Evolutionary conservation across 2,797 vertebrate species (phyloP).

Genomic region (Falco concolor): DNA sequence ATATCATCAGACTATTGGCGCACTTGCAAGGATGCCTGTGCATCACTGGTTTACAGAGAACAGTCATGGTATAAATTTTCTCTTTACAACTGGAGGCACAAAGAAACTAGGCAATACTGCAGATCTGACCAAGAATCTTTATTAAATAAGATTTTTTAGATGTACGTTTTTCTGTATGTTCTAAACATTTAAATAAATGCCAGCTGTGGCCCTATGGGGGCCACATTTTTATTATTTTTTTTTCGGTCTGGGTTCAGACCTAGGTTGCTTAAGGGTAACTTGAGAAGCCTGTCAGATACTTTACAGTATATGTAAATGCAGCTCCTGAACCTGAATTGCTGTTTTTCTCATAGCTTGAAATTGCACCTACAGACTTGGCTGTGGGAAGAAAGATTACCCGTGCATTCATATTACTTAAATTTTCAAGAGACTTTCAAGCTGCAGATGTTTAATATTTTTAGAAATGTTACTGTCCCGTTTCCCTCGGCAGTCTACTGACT

Average conservation of each 20-base stretch:
- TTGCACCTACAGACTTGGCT: not conserved
- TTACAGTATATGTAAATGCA: not conserved
- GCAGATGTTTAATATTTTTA: not conserved
- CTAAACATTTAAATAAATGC: not conserved
- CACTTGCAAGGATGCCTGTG: not conserved
- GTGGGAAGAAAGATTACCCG: not conserved
- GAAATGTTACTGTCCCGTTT: not conserved
- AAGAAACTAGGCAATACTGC: not conserved
- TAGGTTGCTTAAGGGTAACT: not conserved
- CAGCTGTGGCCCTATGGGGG: not conserved
- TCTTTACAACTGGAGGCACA: not conserved
- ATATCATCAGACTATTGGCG: too few relatives aligned
- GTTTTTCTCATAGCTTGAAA: not conserved
- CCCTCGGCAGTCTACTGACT: not conserved
- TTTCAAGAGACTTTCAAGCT: not conserved
- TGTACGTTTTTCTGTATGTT: not conserved
- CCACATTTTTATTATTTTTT: not conserved
- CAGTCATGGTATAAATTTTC: not conserved
- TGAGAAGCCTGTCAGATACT: not conserved
- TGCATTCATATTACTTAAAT: fast-evolving
- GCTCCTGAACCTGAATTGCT: not conserved
- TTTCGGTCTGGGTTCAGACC: not conserved
- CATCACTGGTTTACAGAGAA: not conserved
- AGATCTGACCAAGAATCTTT: not conserved
- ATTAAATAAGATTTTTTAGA: not conserved